Conservation (phyloP, 2,888 invertebrate genomes). For the Hypolimnas misippus region DNA sequence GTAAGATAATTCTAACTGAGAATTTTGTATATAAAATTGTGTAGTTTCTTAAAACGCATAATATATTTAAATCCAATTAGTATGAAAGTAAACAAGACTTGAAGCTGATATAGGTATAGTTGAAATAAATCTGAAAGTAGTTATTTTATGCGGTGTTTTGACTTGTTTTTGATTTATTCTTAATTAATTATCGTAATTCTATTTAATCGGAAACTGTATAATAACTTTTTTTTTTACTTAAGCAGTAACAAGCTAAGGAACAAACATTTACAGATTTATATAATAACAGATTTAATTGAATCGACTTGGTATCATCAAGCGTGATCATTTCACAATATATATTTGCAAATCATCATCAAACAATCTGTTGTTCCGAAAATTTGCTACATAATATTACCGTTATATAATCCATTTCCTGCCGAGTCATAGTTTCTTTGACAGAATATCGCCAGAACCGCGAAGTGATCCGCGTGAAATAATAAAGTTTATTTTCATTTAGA, state of each 20-base stretch:
- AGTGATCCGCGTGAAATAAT: slow-evolving; percentile 49
- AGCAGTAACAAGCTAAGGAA: background rate
- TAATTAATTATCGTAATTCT: background rate
- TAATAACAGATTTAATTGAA: background rate
- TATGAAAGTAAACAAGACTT: background rate
- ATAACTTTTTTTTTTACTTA: background rate
- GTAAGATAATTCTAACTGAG: background rate
- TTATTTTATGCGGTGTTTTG: too few relatives aligned
- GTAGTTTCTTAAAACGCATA: background rate
- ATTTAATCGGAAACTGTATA: too few relatives aligned
- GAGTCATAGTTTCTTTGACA: slow-evolving; percentile 43
- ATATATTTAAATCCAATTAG: background rate
- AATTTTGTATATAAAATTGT: background rate
- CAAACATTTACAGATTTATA: background rate
- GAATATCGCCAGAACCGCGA: slow-evolving; percentile 33
- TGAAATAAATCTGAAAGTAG: background rate
- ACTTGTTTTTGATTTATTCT: background rate
- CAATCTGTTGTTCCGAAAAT: slow-evolving; percentile 1
- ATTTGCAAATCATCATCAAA: slow-evolving; percentile 1
- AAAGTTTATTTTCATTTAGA: slow-evolving; percentile 58
- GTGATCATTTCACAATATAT: background rate
- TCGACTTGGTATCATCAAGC: background rate
- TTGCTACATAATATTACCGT: background rate
- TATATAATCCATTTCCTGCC: slow-evolving; percentile 21
- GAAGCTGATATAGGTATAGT: too few relatives aligned